Evolutionary conservation across 2,797 vertebrate species (phyloP).

Genomic region (Sebastes ruberrimus): DNA sequence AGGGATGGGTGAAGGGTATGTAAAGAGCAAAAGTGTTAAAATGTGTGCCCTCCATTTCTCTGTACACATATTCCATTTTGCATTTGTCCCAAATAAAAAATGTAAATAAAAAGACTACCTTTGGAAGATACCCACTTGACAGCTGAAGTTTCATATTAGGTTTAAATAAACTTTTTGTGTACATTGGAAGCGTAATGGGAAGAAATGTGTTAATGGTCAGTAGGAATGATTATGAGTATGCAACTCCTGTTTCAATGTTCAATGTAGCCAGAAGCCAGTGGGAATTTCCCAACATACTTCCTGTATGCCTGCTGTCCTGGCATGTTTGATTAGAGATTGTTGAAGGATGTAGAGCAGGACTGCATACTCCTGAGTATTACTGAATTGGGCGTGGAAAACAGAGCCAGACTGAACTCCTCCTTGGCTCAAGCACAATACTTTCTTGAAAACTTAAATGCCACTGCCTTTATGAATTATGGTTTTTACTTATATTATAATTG

Average conservation of each 20-base stretch:
- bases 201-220: not conserved
- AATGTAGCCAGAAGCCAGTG: not conserved
- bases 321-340: not conserved
- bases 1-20: not conserved
- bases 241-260: not conserved
- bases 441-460: not conserved
- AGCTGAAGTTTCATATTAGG: not conserved
- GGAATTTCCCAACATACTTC: too few relatives aligned
- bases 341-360: not conserved
- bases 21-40: too few relatives aligned
- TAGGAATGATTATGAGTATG: not conserved
- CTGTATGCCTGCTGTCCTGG: not conserved
- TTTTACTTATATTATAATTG: not conserved
- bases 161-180: not conserved
- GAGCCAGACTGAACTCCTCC: not conserved
- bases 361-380: not conserved
- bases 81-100: not conserved
- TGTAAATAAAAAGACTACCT: not conserved
- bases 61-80: not conserved
- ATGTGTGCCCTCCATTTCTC: rapidly evolving
- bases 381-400: not conserved
- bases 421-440: not conserved
- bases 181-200: not conserved
- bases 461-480: not conserved
- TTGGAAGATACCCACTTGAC: not conserved